Percentiles rank a stretch among this genome's conserved stretches.
These are phyloP conservation scores for Caenorhabditis briggsae DNA, from an alignment of 1,140 invertebrate species.

Conservation along the genomic window DNA sequence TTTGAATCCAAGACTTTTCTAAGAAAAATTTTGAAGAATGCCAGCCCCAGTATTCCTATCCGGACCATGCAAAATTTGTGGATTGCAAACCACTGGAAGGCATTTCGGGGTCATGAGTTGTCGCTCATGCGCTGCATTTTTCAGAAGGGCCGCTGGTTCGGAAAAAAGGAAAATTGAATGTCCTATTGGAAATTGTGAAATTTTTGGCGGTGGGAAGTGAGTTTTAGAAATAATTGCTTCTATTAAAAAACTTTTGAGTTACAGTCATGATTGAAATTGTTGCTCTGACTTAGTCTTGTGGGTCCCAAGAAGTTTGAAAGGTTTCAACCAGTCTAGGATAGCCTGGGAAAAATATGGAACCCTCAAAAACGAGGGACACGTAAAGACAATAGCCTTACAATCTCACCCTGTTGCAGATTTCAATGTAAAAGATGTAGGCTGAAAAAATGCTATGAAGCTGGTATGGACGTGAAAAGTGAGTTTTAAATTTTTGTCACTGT, in stretches of 20 bases:
- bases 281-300: too few species aligned
- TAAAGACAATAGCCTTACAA: too few species aligned
- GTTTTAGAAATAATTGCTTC: too few species aligned
- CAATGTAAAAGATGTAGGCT: background rate
- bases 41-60: slow-evolving; percentile 13
- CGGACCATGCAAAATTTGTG: slow-evolving; percentile 14
- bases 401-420: too few species aligned
- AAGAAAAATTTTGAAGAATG: background rate
- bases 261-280: too few species aligned
- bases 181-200: background rate
- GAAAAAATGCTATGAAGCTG: background rate
- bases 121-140: background rate
- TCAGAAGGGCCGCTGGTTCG: background rate
- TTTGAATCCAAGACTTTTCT: background rate
- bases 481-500: too few species aligned
- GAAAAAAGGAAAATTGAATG: background rate
- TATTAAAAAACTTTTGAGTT: background rate
- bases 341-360: too few species aligned
- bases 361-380: too few species aligned
- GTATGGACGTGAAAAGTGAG: background rate
- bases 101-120: slow-evolving; percentile 43
- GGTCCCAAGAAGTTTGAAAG: too few species aligned
- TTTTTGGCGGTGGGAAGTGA: background rate
- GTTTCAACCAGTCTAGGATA: too few species aligned
- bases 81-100: background rate